Evolutionary conservation across 2,888 invertebrate species (phyloP).

Genomic region (Eupithecia vulgata): DNA sequence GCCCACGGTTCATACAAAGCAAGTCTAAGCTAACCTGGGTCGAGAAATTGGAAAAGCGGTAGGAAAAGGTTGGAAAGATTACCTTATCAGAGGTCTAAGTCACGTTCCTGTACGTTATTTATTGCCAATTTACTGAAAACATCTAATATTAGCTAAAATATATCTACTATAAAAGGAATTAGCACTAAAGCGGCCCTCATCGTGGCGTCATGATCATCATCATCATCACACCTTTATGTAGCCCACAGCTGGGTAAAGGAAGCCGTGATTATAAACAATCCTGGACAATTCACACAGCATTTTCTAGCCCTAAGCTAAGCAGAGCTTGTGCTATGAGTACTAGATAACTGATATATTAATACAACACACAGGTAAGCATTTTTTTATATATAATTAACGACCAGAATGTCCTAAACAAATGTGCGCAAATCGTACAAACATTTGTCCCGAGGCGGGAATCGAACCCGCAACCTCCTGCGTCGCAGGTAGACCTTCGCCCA

Average conservation of each 20-base stretch:
- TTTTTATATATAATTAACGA: no score
- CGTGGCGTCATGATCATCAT: background rate
- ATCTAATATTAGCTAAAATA: background rate
- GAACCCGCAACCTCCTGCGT: no score
- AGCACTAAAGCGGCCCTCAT: background rate
- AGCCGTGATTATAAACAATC: no score
- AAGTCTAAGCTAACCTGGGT: background rate
- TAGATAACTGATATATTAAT: no score
- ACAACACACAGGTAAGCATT: no score
- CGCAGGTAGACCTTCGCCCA: no score
- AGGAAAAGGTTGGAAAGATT: background rate
- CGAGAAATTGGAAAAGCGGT: background rate
- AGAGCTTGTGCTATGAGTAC: no score
- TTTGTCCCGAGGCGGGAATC: no score
- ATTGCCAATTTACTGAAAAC: conserved; percentile 1
- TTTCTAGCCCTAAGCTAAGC: no score
- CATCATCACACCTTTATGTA: background rate
- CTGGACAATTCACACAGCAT: no score
- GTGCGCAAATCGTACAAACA: no score
- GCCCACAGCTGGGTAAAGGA: background rate
- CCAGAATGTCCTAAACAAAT: no score
- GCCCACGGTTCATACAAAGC: background rate
- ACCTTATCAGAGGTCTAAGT: conserved; percentile 14
- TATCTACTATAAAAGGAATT: background rate
- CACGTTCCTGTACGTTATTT: conserved; percentile 16